Evolutionary conservation across 2,797 vertebrate genomes (phyloP), one percentile per base, ranked within the genome.

Genomic region (Enteromius mattozi): DNA sequence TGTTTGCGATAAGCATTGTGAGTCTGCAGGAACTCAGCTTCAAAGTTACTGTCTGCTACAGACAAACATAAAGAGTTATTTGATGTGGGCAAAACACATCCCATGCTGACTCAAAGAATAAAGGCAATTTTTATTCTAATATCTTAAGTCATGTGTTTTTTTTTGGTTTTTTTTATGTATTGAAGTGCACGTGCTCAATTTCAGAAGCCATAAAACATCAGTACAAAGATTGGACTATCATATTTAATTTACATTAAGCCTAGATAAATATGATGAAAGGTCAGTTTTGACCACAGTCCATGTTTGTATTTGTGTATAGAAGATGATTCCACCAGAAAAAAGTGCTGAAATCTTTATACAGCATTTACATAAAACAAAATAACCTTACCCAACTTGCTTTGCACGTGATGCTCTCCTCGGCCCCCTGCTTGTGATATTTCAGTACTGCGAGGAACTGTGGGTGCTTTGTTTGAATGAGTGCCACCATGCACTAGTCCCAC

Each of bases 1-100:
- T 74, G 69, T 0, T 47, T 54, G 40, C 95, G 90, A 86, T 92
- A 92, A 2, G 27, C 0, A 10, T 95, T 95, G 90, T 96, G 95
- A 19, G 90, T 56, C 0, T 89, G 70, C 77, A 95, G 87, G 84
- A 94, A 94, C 87, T 93, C 92, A 13, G 61, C n/a, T 74, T 90
- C 80, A 86, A 94, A 95, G 37, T 45, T 87, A 21, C 4, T 6
- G 78, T 87, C 93, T 93, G 78, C 79, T 8, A 54, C 35, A 77
- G 4, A 56, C 16, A 33, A 59, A 82, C n/a, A 81, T 1, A 72
- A 63, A 82, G 27, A 33, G 69, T 61, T 61, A 69, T 71, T 40
- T 56, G 49, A 81, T 59, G 35, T 70, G n/a, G 16, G 56, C 16
- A 70, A 30, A 42, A 33, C 13, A 54, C 21, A 80, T 68, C 45